Percentiles rank a stretch among this genome's conserved stretches.
phyloP scores from a whole-genome alignment of 2,888 invertebrate species.

The Campoplex capitator region DNA sequence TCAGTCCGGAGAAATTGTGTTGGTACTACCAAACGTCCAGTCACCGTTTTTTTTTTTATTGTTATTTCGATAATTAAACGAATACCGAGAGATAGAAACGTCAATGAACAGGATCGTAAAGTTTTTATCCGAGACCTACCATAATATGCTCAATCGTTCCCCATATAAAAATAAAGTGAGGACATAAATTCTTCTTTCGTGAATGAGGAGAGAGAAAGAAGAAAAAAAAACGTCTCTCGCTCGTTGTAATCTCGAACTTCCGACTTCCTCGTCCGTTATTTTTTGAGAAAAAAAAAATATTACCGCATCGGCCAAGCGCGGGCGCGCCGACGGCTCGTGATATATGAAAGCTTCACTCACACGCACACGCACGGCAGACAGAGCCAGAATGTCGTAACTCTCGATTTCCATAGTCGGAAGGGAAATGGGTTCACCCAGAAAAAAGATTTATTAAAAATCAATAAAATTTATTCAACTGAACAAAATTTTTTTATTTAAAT shows the following conservation, averaged over 20 bases:
- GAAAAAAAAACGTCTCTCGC: background rate
- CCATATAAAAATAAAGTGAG: background rate
- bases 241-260: constrained; percentile 22
- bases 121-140: constrained; percentile 24
- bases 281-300: constrained; percentile 4
- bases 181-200: constrained; percentile 24
- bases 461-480: too few relatives aligned
- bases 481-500: too few relatives aligned
- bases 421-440: too few relatives aligned
- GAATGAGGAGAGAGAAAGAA: constrained; percentile 33
- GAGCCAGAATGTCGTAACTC: background rate
- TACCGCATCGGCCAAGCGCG: background rate
- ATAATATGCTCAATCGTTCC: background rate
- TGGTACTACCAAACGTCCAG: constrained; percentile 1
- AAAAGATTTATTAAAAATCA: too few relatives aligned
- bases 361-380: background rate
- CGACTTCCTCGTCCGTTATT: constrained; percentile 35
- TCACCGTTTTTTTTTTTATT: constrained; percentile 23
- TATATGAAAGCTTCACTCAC: background rate
- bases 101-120: background rate
- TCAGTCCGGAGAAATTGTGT: constrained; percentile 13
- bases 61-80: background rate
- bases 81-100: background rate
- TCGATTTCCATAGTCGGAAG: background rate
- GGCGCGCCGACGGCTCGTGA: background rate